phyloP scores from a whole-genome alignment of 64 coral and sea anemone genomes.

The Montipora sp. region DNA sequence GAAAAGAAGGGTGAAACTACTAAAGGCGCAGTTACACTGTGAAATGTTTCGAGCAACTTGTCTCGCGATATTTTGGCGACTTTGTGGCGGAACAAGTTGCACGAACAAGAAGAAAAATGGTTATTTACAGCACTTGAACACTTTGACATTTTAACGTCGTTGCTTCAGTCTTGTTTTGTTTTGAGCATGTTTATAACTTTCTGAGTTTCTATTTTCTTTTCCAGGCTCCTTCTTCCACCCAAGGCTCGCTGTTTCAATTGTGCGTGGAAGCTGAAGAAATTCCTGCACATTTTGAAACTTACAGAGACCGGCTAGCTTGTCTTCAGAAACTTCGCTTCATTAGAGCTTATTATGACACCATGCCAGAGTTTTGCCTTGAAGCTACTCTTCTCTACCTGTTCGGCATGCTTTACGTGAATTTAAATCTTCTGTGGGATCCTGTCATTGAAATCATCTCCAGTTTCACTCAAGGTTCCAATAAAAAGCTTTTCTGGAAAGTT shows the following conservation, averaged over 20 bases:
- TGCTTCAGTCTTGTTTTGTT: too few relatives aligned
- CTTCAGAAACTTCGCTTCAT: constrained; percentile 80
- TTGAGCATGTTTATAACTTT: not conserved
- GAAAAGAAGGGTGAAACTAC: too few relatives aligned
- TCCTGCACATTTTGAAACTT: constrained; percentile 60
- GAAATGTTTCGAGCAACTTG: too few relatives aligned
- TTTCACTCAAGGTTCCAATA: constrained; percentile 50
- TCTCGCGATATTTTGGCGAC: too few relatives aligned
- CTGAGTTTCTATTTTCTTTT: not conserved
- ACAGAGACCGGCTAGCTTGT: constrained; percentile 75
- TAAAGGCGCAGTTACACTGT: too few relatives aligned
- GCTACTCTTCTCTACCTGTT: constrained; percentile 62
- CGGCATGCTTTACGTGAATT: constrained; percentile 81
- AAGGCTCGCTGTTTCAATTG: constrained; percentile 51
- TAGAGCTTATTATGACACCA: not conserved
- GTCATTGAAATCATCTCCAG: constrained; percentile 76
- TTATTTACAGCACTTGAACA: too few relatives aligned
- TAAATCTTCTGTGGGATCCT: constrained; percentile 77
- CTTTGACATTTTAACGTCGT: too few relatives aligned
- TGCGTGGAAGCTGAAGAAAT: constrained; percentile 70
- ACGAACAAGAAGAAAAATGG: too few relatives aligned
- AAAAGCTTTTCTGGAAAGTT: constrained; percentile 73
- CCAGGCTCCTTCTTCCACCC: not conserved
- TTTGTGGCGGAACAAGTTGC: too few relatives aligned
- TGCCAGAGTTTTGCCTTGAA: constrained; percentile 65